Evolutionary conservation across 2,113 vertebrate genomes (phyloP).

Genomic region (Microtus pennsylvanicus): DNA sequence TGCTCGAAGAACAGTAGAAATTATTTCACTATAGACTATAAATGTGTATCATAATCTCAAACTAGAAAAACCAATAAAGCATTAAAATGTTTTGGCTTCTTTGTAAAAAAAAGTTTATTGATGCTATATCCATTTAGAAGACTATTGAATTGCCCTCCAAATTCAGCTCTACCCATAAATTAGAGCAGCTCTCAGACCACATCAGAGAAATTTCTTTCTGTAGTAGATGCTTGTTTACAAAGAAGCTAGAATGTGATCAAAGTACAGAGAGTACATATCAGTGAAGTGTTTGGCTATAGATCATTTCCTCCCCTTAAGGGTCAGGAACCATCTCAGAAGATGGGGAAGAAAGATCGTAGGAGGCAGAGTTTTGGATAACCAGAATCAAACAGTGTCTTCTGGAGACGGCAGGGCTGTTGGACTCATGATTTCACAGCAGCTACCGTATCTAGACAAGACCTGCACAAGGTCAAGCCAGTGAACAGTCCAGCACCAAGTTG

Average conservation of each 20-base stretch:
- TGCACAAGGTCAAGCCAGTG: background rate
- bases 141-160: background rate
- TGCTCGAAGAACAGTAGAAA: background rate
- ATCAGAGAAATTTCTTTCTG: background rate
- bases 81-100: background rate
- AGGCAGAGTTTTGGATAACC: background rate
- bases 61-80: background rate
- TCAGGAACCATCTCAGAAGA: background rate
- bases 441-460: background rate
- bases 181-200: background rate
- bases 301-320: background rate
- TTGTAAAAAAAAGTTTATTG: background rate
- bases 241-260: background rate
- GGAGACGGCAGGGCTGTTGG: background rate
- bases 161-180: background rate
- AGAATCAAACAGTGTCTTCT: background rate
- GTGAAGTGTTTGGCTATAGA: too few species aligned
- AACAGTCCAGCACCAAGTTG: background rate
- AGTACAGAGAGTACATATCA: background rate
- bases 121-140: background rate
- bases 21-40: background rate
- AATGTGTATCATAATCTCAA: background rate
- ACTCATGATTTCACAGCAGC: background rate
- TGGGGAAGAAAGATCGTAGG: background rate
- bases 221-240: background rate